A percentile compares a stretch with the other conserved stretches of the same genome.
phyloP scores from a whole-genome alignment of 2,888 invertebrate species.

The Orthonevra nobilis region DNA sequence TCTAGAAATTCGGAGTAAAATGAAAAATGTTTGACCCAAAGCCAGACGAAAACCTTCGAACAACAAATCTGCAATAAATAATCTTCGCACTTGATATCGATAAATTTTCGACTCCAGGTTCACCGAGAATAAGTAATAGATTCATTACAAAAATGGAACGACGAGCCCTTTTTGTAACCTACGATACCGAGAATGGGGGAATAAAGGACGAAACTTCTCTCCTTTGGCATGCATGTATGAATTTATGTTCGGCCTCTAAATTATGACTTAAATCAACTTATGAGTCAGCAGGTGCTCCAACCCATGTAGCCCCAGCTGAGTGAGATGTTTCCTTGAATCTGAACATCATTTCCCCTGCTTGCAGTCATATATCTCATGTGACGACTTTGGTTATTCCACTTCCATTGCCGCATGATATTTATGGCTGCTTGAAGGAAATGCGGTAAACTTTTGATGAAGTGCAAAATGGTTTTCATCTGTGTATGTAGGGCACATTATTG shows the following conservation, averaged over 20 bases:
- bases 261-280: conserved; percentile 60
- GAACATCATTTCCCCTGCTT: conserved; percentile 1
- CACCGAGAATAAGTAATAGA: conserved; percentile 45
- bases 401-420: conserved; percentile 38
- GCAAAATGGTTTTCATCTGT: conserved; percentile 5
- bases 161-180: conserved; percentile 9
- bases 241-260: conserved; percentile 52
- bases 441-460: conserved; percentile 36
- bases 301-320: not conserved
- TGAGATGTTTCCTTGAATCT: not conserved
- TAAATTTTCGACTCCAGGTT: conserved; percentile 57
- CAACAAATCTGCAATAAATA: conserved; percentile 54
- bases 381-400: not conserved
- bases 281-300: conserved; percentile 52
- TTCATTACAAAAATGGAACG: conserved; percentile 43
- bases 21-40: conserved; percentile 58
- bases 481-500: conserved; percentile 17
- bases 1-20: conserved; percentile 47
- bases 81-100: conserved; percentile 50
- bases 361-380: conserved; percentile 9
- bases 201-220: no score
- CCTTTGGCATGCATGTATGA: conserved; percentile 12
- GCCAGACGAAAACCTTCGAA: conserved; percentile 27
- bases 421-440: conserved; percentile 25
- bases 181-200: not conserved